phyloP scores from a whole-genome alignment of 2,113 vertebrate species.

The Catharus bicknelli region DNA sequence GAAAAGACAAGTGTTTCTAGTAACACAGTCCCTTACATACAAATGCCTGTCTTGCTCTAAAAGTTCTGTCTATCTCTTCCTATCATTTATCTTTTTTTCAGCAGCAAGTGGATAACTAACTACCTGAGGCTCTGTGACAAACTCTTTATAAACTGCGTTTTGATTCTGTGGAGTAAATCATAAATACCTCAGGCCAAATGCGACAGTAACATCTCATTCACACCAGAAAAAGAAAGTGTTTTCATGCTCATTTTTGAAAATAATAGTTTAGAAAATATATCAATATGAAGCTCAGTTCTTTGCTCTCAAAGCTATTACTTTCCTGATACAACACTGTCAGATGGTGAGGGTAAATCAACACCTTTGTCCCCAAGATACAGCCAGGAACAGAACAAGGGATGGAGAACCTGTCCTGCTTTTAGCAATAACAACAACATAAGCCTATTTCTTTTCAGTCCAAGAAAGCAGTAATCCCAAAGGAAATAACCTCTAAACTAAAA shows the following conservation, averaged over 20 bases:
- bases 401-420: neutral
- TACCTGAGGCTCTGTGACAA: slow-evolving; percentile 11
- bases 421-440: neutral
- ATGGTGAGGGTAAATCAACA: neutral
- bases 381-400: neutral
- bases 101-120: neutral
- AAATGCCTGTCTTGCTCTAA: neutral
- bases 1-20: slow-evolving; percentile 43
- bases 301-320: slow-evolving; percentile 15
- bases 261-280: neutral
- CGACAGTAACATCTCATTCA: neutral
- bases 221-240: neutral
- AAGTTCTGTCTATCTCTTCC: neutral
- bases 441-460: neutral
- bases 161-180: slow-evolving; percentile 7
- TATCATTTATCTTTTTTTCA: neutral
- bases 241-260: slow-evolving; percentile 48
- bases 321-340: neutral
- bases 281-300: neutral
- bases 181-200: slow-evolving; percentile 11
- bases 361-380: neutral
- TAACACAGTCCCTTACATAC: neutral
- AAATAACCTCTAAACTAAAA: slow-evolving; percentile 11
- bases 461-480: neutral
- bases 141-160: slow-evolving; percentile 19